phyloP scores from a whole-genome alignment of 2,797 vertebrate species.

The Liparis tanakae region DNA sequence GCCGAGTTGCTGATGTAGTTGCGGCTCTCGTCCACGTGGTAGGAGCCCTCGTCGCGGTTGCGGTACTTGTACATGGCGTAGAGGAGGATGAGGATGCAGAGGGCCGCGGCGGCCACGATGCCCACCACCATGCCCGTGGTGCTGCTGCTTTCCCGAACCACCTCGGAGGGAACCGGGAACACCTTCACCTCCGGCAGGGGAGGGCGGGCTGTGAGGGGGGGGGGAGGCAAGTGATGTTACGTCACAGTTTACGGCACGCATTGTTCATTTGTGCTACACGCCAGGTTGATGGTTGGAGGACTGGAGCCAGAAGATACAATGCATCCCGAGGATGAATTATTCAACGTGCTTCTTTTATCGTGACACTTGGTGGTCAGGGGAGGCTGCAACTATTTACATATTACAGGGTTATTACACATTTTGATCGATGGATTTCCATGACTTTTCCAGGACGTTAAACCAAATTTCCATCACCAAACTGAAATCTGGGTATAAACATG shows the following conservation, averaged over 20 bases:
- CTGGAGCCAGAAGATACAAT: constrained; percentile 47
- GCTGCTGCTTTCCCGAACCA: constrained; percentile 96
- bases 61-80: constrained; percentile 99
- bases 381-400: constrained; percentile 57
- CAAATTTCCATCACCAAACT: too few relatives aligned
- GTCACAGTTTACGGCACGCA: constrained; percentile 28
- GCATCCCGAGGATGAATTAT: constrained; percentile 64
- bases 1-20: constrained; percentile 99
- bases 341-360: constrained; percentile 66
- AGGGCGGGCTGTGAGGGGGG: constrained; percentile 71
- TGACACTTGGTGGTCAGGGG: constrained; percentile 43
- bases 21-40: constrained; percentile 98
- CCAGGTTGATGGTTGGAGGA: constrained; percentile 39
- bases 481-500: too few relatives aligned
- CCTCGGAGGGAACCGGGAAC: constrained; percentile 90
- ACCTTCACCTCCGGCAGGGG: constrained; percentile 89
- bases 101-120: constrained; percentile 95
- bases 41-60: constrained; percentile 98
- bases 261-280: constrained; percentile 55
- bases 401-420: constrained; percentile 56
- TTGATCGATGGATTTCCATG: too few relatives aligned
- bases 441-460: too few relatives aligned
- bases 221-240: constrained; percentile 18
- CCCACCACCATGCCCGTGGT: constrained; percentile 99
- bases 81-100: constrained; percentile 99